Conservation (phyloP, 2,113 vertebrate genomes). For the Zootoca vivipara region DNA sequence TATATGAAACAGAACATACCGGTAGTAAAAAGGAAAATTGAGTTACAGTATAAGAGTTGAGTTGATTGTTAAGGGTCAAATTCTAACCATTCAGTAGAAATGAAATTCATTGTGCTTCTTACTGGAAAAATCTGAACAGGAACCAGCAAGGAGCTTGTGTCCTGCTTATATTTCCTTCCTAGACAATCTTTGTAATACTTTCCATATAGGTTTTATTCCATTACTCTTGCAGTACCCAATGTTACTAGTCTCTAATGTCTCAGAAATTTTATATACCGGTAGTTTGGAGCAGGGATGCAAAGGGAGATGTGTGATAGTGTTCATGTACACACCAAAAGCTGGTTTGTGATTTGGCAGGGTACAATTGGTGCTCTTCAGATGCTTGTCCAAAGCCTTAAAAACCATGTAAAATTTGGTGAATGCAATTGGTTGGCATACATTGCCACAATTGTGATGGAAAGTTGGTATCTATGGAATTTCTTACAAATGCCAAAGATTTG, state of each 20-base stretch:
- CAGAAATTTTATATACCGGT: not conserved
- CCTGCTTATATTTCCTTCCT: not conserved
- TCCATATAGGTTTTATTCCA: not conserved
- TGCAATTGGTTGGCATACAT: not conserved
- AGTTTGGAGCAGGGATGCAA: no score
- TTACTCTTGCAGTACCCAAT: not conserved
- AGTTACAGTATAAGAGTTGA: not conserved
- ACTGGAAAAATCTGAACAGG: not conserved
- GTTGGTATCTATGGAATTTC: not conserved
- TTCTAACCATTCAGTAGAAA: not conserved
- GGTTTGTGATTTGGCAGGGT: not conserved
- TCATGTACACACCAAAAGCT: not conserved
- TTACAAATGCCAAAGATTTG: accelerated
- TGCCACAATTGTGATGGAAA: not conserved
- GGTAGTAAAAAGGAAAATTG: not conserved
- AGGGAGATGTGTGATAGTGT: no score
- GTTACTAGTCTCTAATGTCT: not conserved
- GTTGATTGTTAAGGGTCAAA: not conserved
- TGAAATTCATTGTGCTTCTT: not conserved
- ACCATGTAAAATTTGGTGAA: not conserved
- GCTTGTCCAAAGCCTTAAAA: not conserved
- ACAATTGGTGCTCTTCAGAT: no score
- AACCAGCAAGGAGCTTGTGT: not conserved
- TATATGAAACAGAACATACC: not conserved
- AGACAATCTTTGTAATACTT: not conserved